phyloP scores from a whole-genome alignment of 2,888 invertebrate genomes.

The Papilio demoleus region DNA sequence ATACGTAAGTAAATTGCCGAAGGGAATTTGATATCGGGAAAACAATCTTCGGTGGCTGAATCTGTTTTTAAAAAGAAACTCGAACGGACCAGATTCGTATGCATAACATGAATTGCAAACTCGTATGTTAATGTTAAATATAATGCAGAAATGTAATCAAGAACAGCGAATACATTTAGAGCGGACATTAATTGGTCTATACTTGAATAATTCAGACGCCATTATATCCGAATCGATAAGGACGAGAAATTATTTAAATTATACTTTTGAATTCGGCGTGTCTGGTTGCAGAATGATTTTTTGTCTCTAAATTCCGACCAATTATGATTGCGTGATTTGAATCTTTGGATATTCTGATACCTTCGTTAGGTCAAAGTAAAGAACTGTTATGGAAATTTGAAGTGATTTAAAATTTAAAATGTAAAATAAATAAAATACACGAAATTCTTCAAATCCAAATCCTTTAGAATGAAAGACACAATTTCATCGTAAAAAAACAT shows the following conservation, averaged over 20 bases:
- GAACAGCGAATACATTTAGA: constrained; percentile 19
- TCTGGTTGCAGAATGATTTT: constrained; percentile 71
- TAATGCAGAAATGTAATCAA: constrained; percentile 20
- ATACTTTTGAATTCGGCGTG: constrained; percentile 66
- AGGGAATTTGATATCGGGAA: constrained; percentile 40
- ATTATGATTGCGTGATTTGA: constrained; percentile 77
- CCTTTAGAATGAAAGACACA: background rate
- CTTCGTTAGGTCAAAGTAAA: background rate
- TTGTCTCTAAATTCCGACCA: constrained; percentile 70
- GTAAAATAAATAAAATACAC: background rate
- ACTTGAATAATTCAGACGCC: constrained; percentile 63
- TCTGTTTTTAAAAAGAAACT: constrained; percentile 37
- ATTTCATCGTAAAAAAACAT: background rate
- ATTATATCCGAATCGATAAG: constrained; percentile 63
- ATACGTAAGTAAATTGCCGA: constrained; percentile 40
- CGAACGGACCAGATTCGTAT: constrained; percentile 21
- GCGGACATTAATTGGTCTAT: constrained; percentile 42
- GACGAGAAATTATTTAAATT: constrained; percentile 75
- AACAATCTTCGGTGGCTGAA: constrained; percentile 41
- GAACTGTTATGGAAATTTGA: background rate
- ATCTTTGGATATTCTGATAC: constrained; percentile 44
- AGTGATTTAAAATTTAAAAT: background rate
- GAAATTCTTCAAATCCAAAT: background rate
- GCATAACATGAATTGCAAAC: constrained; percentile 7
- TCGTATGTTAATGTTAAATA: constrained; percentile 16